Evolutionary conservation across 2,113 vertebrate genomes (phyloP), one percentile per base, ranked within the genome.

Genomic region (Herpailurus yagouaroundi): DNA sequence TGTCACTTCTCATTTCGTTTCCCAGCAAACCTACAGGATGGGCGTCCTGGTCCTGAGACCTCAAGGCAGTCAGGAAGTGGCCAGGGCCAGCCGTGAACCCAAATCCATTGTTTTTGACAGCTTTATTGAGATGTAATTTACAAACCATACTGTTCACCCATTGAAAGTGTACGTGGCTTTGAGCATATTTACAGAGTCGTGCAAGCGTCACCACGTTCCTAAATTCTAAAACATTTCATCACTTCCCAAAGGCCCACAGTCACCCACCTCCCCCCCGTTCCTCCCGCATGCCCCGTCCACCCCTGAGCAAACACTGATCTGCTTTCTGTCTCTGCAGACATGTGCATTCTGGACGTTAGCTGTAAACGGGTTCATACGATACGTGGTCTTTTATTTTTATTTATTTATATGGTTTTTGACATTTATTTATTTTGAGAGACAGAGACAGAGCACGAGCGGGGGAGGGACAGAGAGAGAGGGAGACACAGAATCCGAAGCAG

Each of bases 21-120:
- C 89, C 7, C 74, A 52, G 16, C 6, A 0, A 29, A 33, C 38
- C 74, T 41, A 19, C 27, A 13, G n/a, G 73, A 33, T 23, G 63
- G 77, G 25, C 33, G 1, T 50, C 7, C 0, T 18, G 27, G 41
- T 11, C 7, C 52, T 18, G 0, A 18, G 52, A 31, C 3, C 76
- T 38, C 76, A 14, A 36, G 66, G 55, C 41, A 14, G 3, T 0
- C 7, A 57, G 48, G 15, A 69, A 74, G 41, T 19, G 66, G 77
- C 55, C 21, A 1, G 7, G 68, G 16, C 79, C 1, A 41, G 68
- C 41, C n/a, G 2, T 2, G n/a, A 50, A 7, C 27, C 66, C 68
- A 10, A 9, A 3, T 15, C 33, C 27, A 1, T 8, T 11, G 1
- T 27, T 6, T 57, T 7, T 6, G 45, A 55, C 45, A 36, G 15